Base-by-base conservation (phyloP, 1,140 invertebrate genomes). In the Harlomillsia oculata region DNA sequence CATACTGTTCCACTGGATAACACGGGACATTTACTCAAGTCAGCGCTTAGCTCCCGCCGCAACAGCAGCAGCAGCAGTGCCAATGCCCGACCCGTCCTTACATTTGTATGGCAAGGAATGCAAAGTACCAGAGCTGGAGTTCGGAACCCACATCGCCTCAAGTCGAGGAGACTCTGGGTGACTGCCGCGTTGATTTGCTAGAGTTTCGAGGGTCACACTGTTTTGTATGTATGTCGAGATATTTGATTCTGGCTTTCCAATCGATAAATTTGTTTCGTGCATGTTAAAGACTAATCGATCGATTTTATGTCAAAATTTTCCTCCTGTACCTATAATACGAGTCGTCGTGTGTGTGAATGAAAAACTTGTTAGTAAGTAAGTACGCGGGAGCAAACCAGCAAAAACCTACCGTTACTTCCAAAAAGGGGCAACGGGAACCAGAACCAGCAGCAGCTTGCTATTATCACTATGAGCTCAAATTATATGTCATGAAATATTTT, bases 261-360 rank as follows among this genome's bases (percentile, higher is more conserved):
- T 58, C 56, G 56, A 58, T 58, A 58, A 58, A 58, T 58, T 58
- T 58, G 56, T 58, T 58, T 58, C 56, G 56, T 58, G 56, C 56
- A 58, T 58, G 56, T 58, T 58, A 58, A 58, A 49, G 40, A 58
- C 41, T 53, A 58, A 58, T 58, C 49, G 56, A 58, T 58, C 56
- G 56, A 58, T 58, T 52, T 53, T 58, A 50, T 58, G 56, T 58
- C 56, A 58, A 53, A 53, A n/a, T 43, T 43, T 53, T 9, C 18
- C 26, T n/a, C 8, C 11, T 14, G 30, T 51, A 8, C 14, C 30
- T 14, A 8, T 8, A 8, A 6, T 41, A 20, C 11, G 8, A 18
- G 6, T 41, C 16, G 5, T 13, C 18, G 39, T n/a, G 6, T 41
- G 6, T 20, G 13, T 8, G 16, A 41, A 5, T 18, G 39, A 20